Base-by-base conservation (phyloP, 2,113 vertebrate species). In the Amphiprion ocellaris region DNA sequence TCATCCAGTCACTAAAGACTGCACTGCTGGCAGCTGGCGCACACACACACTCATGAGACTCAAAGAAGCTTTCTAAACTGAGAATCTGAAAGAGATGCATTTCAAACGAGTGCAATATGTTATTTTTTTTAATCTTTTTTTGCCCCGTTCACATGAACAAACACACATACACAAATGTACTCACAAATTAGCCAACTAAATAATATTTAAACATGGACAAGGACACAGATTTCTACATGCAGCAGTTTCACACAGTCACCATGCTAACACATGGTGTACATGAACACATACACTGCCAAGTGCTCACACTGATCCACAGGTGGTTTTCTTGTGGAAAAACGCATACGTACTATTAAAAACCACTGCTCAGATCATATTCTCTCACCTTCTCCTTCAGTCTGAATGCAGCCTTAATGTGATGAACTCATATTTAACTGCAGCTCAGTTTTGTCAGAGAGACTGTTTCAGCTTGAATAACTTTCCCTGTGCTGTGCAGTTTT, bases 271-370 rank as follows among this genome's bases (percentile, higher is more conserved):
- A 62, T 64, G 8, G n/a, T 46, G 21, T 30, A 4, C 52, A 53
- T 10, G 4, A 63, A 63, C 69, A 79, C 41, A 49, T 2, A 24
- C 15, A 4, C 58, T 62, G 28, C 39, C 60, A 66, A 55, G 41
- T 58, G 72, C 5, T 61, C 28, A 52, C 55, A 70, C 71, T 58
- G 30, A 75, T 67, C 69, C 59, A 26, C 70, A 70, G 26, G 47
- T 74, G 26, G 56, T 68, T 78, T 84, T 64, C 66, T 76, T 37
- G 9, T 79, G 62, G 60, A 83, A 81, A 86, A 85, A 68, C 67
- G 28, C 56, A 74, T 30, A 56, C 55, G 60, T 21, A 46, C 28
- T 44, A 21, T 16, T 77, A 16, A 77, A 87, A 78, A 3, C 26
- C 17, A 9, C 24, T 39, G 52, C 76, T 72, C 69, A 21, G 76